Evolutionary conservation across 2,797 vertebrate genomes (phyloP).

Genomic region (Sebastes minor): DNA sequence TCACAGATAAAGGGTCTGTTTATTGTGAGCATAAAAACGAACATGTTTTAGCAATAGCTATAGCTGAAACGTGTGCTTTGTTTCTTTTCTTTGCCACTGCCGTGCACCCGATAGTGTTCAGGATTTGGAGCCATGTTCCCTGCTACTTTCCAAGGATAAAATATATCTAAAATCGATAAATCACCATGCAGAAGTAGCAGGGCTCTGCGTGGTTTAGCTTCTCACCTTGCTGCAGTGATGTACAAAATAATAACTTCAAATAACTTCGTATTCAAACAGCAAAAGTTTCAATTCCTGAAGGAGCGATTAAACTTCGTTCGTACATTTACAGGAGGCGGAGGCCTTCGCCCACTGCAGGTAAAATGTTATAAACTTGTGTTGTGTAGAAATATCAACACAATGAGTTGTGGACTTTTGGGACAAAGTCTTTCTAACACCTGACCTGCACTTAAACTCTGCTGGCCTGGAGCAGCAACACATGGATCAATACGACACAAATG

Average conservation of each 20-base stretch:
- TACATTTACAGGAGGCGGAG: not conserved
- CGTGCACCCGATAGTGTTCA: no score
- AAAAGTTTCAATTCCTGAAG: not conserved
- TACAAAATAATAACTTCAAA: not conserved
- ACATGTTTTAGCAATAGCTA: no score
- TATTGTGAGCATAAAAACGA: no score
- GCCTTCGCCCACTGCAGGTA: not conserved
- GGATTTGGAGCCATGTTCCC: no score
- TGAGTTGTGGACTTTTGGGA: not conserved
- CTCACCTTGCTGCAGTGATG: not conserved
- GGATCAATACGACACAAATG: not conserved
- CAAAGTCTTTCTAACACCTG: not conserved
- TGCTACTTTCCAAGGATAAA: not conserved
- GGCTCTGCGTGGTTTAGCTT: not conserved
- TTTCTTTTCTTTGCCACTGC: no score
- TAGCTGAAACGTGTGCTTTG: no score
- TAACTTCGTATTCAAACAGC: not conserved
- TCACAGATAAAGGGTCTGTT: no score
- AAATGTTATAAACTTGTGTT: not conserved
- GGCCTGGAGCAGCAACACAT: not conserved
- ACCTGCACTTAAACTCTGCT: not conserved
- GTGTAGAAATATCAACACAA: not conserved
- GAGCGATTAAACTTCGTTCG: not conserved
- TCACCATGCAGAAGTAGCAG: not conserved
- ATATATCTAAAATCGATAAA: not conserved